These are phyloP conservation scores for Pinctada fucata DNA, from an alignment of 2,888 invertebrate species.

Conservation along the genomic window DNA sequence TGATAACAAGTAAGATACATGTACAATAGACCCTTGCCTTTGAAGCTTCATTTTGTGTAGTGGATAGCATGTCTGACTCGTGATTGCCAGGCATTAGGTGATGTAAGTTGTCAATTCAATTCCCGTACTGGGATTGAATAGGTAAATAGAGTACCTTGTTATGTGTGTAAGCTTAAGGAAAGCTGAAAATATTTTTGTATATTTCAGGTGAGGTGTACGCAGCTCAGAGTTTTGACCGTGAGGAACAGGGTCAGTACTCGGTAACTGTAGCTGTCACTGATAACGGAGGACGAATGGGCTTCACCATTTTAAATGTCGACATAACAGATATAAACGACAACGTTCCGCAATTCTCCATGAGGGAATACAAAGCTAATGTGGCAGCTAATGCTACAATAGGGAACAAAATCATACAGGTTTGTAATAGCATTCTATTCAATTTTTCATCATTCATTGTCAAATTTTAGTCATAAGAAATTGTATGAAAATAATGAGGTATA, in stretches of 20 bases:
- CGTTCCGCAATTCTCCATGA: slow-evolving; percentile 73
- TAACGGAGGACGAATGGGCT: slow-evolving; percentile 75
- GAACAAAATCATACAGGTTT: slow-evolving; percentile 69
- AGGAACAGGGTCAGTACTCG: slow-evolving; percentile 79
- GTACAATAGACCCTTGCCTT: no score
- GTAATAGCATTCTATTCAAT: neutral
- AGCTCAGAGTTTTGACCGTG: slow-evolving; percentile 88
- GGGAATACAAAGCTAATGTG: slow-evolving; percentile 73
- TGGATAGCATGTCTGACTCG: no score
- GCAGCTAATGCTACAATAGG: slow-evolving; percentile 66
- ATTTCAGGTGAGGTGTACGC: slow-evolving; percentile 72
- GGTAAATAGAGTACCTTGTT: no score
- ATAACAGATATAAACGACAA: slow-evolving; percentile 76
- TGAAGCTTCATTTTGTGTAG: no score
- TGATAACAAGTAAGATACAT: no score
- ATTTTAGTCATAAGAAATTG: neutral
- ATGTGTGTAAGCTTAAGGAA: no score
- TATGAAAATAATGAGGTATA: neutral
- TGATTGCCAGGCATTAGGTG: no score
- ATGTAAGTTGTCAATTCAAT: no score
- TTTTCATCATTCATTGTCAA: neutral
- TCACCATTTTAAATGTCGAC: slow-evolving; percentile 63
- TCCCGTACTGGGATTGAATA: no score
- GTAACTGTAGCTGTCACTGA: slow-evolving; percentile 76
- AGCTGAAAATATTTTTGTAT: no score